Percentiles rank a stretch among this genome's conserved stretches.
Evolutionary conservation across 2,888 invertebrate genomes (phyloP).

Genomic region (Lepidochitona cinerea): DNA sequence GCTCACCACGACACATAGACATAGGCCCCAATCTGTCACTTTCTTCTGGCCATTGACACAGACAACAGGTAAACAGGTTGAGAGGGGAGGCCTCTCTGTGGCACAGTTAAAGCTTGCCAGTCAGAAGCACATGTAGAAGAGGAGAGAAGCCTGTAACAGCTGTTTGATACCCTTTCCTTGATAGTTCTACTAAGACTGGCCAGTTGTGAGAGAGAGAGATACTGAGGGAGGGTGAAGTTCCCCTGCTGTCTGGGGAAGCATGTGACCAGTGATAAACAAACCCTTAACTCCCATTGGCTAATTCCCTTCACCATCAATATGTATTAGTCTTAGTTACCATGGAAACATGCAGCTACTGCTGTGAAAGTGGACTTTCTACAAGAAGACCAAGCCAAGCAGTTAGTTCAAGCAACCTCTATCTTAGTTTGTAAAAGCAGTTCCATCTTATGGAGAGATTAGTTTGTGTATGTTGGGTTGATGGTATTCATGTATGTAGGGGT

Average conservation of each 20-base stretch:
- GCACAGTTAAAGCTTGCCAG: background rate
- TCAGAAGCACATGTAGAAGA: background rate
- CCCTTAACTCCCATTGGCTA: background rate
- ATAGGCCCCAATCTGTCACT: background rate
- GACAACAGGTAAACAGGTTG: background rate
- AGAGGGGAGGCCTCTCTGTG: background rate
- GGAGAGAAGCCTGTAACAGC: too few relatives aligned
- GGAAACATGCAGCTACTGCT: constrained; percentile 10
- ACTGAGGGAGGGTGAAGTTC: too few relatives aligned
- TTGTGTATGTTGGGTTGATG: too few relatives aligned
- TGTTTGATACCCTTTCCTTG: too few relatives aligned
- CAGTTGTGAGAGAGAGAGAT: too few relatives aligned
- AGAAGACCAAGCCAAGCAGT: background rate
- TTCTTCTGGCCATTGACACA: background rate
- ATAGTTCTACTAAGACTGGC: too few relatives aligned
- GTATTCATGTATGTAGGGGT: background rate
- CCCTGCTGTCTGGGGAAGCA: background rate
- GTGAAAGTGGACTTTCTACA: background rate
- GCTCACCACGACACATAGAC: background rate
- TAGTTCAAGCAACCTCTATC: background rate
- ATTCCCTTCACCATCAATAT: background rate
- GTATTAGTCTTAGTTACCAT: constrained; percentile 16
- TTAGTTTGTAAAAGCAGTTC: background rate
- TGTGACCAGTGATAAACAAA: background rate
- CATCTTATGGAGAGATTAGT: background rate